Conservation (phyloP, 1,140 invertebrate species). For the Papilio dardanus region DNA sequence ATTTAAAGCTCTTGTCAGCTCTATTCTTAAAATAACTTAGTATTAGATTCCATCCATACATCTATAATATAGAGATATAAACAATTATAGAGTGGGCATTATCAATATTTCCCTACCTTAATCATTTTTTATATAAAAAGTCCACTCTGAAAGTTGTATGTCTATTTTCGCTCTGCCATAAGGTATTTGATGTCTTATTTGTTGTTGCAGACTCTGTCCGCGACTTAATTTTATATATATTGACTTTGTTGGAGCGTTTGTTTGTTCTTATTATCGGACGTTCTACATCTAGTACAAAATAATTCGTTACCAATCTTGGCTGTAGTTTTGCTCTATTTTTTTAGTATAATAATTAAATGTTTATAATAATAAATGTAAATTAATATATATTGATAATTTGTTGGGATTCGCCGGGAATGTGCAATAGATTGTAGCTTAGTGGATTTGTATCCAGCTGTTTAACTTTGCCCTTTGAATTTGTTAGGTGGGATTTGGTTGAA, state of each 20-base stretch:
- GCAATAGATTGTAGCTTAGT: constrained; percentile 70
- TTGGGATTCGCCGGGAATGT: constrained; percentile 78
- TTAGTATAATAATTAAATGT: constrained; percentile 57
- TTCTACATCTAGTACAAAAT: constrained; percentile 66
- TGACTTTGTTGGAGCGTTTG: constrained; percentile 27
- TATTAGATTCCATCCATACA: background rate
- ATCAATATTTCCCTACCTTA: background rate
- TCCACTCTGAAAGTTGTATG: background rate
- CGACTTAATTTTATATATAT: background rate
- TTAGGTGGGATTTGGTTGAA: constrained; percentile 12
- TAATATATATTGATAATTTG: constrained; percentile 54
- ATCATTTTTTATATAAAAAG: too few species aligned
- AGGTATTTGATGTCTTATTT: constrained; percentile 3
- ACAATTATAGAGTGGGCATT: background rate
- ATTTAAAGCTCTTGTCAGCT: too few species aligned
- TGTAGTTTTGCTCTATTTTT: constrained; percentile 67
- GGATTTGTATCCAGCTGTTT: constrained; percentile 39
- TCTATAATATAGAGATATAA: background rate
- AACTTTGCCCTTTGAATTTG: constrained; percentile 27
- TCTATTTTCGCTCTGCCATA: background rate
- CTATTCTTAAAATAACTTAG: background rate
- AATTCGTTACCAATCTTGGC: constrained; percentile 74
- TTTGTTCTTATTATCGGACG: constrained; percentile 38
- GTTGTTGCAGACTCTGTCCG: background rate
- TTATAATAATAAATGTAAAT: constrained; percentile 49